Evolutionary conservation across 2,888 invertebrate genomes (phyloP).

Genomic region (Lasioglossum vierecki): DNA sequence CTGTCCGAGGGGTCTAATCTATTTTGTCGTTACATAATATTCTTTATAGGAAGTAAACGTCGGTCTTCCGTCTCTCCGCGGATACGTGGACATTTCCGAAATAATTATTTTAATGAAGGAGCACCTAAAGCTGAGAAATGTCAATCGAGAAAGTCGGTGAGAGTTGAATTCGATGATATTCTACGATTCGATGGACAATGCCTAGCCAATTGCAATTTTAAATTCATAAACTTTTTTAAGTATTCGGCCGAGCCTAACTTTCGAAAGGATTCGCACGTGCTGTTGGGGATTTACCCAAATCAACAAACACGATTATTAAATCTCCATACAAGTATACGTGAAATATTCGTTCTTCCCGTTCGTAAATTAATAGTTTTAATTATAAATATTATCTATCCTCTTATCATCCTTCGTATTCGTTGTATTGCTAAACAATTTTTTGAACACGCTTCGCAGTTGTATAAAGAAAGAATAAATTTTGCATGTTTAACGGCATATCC

Average conservation of each 20-base stretch:
- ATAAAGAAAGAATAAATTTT: background rate
- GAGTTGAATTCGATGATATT: background rate
- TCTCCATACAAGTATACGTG: background rate
- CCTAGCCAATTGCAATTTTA: background rate
- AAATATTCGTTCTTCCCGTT: background rate
- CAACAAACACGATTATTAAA: background rate
- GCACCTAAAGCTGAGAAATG: background rate
- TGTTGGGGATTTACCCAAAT: background rate
- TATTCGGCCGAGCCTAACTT: background rate
- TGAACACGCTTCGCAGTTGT: background rate
- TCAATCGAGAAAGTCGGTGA: conserved; percentile 2
- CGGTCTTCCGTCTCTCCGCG: background rate
- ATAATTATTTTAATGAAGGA: background rate
- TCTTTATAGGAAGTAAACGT: background rate
- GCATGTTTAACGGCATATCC: background rate
- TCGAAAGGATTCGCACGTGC: background rate
- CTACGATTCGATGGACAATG: background rate
- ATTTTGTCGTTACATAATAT: background rate
- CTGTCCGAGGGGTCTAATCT: background rate
- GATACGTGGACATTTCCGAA: background rate
- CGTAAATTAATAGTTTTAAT: background rate
- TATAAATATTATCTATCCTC: no score
- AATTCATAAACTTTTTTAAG: background rate
- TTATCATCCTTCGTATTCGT: background rate
- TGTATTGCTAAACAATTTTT: background rate